Evolutionary conservation across 2,888 invertebrate species (phyloP), one percentile per base, ranked within the genome.

Genomic region (Apotomis betuletana): DNA sequence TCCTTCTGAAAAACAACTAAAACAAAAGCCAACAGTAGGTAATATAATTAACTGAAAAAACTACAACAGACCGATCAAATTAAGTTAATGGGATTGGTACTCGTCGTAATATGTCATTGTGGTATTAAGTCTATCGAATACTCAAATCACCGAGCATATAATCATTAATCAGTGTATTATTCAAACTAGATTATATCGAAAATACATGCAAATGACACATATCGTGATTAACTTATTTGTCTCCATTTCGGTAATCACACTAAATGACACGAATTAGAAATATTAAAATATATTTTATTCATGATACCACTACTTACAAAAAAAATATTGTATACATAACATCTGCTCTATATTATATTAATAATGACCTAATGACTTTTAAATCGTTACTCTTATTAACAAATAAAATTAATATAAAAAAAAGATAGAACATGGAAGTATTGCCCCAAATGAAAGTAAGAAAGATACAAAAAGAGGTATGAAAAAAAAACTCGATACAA

Each of bases 271-370:
- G 27, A 57, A 12, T 6, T 57, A 27, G 55, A 61, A 44, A 57
- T 55, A 65, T 67, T 41, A 58, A 71, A 67, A 67, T 62, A 71
- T 71, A 62, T 27, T 71, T 71, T 67, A 71, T 71, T 71, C 62
- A 71, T 57, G 36, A 15, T 46, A 3, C 55, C 46, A 64, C 46
- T 12, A 46, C 12, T 60, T 70, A 65, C 65, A 55, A 65, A 65
- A 55, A 44, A 44, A 44, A 41, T 38, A 38, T 15, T 15, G 49
- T 46, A 49, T 54, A 65, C 60, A 55, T 60, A 60, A 36, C 0
- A 54, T 60, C 9, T 59, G 46, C 65, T 49, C 27, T 27, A 27
- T 70, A 13, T 8, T 49, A 9, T 49, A 49, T 6, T 41, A 6
- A 41, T 41, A 41, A 41, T 41, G 41, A 41, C 41, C 5, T 41